phyloP scores from a whole-genome alignment of 2,888 invertebrate genomes.

The Callimorpha dominula region DNA sequence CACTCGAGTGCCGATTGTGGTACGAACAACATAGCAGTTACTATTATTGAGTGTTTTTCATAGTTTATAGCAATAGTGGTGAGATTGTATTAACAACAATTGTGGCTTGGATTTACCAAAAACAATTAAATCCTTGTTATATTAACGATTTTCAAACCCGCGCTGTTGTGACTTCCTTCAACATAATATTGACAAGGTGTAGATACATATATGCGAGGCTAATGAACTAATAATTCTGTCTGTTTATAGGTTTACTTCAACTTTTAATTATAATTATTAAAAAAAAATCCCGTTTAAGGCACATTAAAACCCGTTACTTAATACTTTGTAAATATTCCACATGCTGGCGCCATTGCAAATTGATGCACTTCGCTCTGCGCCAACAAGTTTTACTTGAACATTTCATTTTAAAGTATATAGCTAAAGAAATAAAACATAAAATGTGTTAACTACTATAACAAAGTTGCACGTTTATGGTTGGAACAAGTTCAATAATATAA shows the following conservation, averaged over 20 bases:
- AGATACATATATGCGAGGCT: neutral
- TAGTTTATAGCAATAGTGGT: too few species aligned
- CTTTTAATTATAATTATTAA: constrained; percentile 1
- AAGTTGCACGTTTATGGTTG: constrained; percentile 5
- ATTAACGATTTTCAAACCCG: too few species aligned
- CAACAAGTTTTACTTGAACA: constrained; percentile 25
- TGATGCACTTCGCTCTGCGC: constrained; percentile 15
- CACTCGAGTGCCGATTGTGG: too few species aligned
- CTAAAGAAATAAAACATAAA: neutral
- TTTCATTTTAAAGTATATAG: constrained; percentile 15
- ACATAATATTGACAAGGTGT: too few species aligned
- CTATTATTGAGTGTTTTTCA: too few species aligned
- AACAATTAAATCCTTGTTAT: too few species aligned
- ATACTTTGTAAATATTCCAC: constrained; percentile 36
- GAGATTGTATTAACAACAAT: too few species aligned
- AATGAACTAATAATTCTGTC: constrained; percentile 6
- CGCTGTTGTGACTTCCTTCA: too few species aligned
- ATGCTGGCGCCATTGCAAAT: constrained; percentile 38
- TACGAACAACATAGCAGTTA: too few species aligned
- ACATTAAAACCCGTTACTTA: constrained; percentile 11
- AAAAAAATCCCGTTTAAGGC: constrained; percentile 3
- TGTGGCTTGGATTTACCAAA: too few species aligned
- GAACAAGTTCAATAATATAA: constrained; percentile 19
- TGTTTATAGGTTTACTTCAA: neutral
- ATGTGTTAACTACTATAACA: neutral